Base-by-base conservation (phyloP, 1,140 invertebrate species). In the Musca vetustissima region DNA sequence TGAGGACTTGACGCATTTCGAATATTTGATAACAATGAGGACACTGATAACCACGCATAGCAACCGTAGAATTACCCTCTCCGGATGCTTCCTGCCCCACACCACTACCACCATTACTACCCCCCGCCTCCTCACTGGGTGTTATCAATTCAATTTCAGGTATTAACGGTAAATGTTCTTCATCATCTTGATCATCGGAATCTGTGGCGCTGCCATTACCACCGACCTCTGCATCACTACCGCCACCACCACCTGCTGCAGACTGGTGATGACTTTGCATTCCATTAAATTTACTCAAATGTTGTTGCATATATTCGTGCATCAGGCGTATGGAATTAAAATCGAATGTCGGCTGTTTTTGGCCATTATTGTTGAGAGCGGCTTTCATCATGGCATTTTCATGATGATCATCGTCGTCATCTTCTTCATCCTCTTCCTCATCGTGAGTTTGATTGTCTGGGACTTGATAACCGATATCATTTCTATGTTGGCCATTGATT, bases 241-340 rank as follows among this genome's bases (percentile, higher is more conserved):
- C 68, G 11, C 43, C 69, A 21, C 43, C 57, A 59, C 65, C 36
- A 17, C n/a, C 47, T 8, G 6, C 64, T 17, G 52, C 50, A n/a
- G 11, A 15, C 8, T 15, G 13, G 32, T 52, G 36, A 25, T 73
- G 64, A 21, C 28, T 55, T 28, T 69, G 52, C 4, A 50, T n/a
- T 14, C 65, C 69, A 66, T 80, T 80, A 59, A 76, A 76, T 70
- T 80, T 80, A 50, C 76, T 80, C 73, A 80, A 73, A 22, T 78
- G 76, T 17, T 80, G 78, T 52, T 80, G 78, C 78, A 80, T 80
- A 24, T 80, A 80, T 36, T 80, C 76, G 67, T 80, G 78, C 78
- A 80, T 80, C 59, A 80, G 36, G 17, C 78, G 78, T 50, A 80
- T 78, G 8, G 78, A 80, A 17, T 75, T 76, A 24, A 80, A 76